Evolutionary conservation across 2,888 invertebrate genomes (phyloP).

Genomic region (Camptogramma bilineatum): DNA sequence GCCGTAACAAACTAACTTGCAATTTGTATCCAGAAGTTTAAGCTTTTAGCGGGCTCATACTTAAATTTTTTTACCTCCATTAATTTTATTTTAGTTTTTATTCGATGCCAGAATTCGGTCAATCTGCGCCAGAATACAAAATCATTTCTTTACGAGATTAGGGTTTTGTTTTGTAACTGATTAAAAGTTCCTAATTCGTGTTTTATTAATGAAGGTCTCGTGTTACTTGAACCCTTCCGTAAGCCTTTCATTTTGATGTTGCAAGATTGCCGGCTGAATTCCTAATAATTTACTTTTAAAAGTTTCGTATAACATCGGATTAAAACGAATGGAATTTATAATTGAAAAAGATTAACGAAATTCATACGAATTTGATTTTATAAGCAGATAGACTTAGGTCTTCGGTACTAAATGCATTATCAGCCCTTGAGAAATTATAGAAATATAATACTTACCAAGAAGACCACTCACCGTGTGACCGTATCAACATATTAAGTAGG

Average conservation of each 20-base stretch:
- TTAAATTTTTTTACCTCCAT: not conserved
- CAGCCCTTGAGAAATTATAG: too few species aligned
- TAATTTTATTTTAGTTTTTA: not conserved
- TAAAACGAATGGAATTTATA: slow-evolving; percentile 4
- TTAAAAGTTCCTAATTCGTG: slow-evolving; percentile 52
- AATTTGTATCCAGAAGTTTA: not conserved
- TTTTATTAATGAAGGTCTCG: slow-evolving; percentile 54
- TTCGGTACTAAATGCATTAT: too few species aligned
- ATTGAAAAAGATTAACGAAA: not conserved
- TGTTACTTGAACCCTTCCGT: slow-evolving; percentile 54
- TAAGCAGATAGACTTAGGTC: not conserved
- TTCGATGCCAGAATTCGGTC: slow-evolving; percentile 18
- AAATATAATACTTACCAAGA: too few species aligned
- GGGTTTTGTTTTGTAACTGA: slow-evolving; percentile 39
- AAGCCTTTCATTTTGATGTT: slow-evolving; percentile 45
- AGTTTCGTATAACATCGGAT: slow-evolving; percentile 20
- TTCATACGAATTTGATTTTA: not conserved
- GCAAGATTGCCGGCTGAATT: slow-evolving; percentile 45
- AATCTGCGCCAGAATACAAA: slow-evolving; percentile 29
- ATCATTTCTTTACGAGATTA: slow-evolving; percentile 39
- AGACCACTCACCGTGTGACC: not conserved
- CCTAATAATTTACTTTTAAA: slow-evolving; percentile 27
- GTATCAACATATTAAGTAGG: not conserved
- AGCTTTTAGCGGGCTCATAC: not conserved
- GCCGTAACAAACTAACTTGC: slow-evolving; percentile 4